Percentiles rank a stretch among this genome's conserved stretches.
phyloP scores from a whole-genome alignment of 2,797 vertebrate genomes.

The Anguilla obscura region DNA sequence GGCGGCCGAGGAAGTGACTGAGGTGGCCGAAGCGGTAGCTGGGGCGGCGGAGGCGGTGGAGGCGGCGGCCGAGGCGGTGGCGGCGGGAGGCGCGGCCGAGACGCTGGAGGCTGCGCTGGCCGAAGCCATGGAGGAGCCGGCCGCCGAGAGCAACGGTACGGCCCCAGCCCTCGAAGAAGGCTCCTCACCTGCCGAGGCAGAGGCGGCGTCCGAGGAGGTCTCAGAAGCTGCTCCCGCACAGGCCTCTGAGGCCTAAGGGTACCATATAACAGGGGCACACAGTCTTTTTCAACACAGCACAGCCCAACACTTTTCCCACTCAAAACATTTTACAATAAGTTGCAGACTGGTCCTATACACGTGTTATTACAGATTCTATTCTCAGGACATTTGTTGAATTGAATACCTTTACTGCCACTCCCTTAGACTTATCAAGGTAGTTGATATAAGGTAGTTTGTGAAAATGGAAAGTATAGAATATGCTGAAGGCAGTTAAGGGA shows the following conservation, averaged over 20 bases:
- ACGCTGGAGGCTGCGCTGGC: conserved; percentile 27
- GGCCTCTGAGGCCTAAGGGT: conserved; percentile 51
- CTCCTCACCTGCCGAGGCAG: neutral
- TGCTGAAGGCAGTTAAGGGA: neutral
- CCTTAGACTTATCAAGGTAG: neutral
- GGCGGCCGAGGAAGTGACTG: conserved; percentile 54
- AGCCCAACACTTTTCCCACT: neutral
- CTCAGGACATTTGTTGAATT: neutral
- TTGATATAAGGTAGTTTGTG: neutral
- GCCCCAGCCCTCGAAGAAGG: conserved; percentile 56
- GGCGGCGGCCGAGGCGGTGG: conserved; percentile 34
- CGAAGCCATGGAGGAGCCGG: conserved; percentile 45
- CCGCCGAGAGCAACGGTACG: conserved; percentile 60
- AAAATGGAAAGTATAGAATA: neutral
- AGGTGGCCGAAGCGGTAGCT: conserved; percentile 57
- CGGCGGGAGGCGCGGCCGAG: conserved; percentile 48
- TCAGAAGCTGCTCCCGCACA: conserved; percentile 49
- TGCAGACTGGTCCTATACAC: conserved; percentile 9
- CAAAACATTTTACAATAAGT: conserved; percentile 15
- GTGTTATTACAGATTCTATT: neutral
- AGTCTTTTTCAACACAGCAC: conserved; percentile 6
- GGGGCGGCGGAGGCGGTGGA: conserved; percentile 48
- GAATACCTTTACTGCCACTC: no score
- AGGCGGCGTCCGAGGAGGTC: conserved; percentile 45
- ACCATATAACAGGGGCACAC: conserved; percentile 44